A percentile compares a stretch with the other conserved stretches of the same genome.
These are phyloP conservation scores for Monopterus albus DNA, from an alignment of 2,113 vertebrate genomes.

Conservation along the genomic window DNA sequence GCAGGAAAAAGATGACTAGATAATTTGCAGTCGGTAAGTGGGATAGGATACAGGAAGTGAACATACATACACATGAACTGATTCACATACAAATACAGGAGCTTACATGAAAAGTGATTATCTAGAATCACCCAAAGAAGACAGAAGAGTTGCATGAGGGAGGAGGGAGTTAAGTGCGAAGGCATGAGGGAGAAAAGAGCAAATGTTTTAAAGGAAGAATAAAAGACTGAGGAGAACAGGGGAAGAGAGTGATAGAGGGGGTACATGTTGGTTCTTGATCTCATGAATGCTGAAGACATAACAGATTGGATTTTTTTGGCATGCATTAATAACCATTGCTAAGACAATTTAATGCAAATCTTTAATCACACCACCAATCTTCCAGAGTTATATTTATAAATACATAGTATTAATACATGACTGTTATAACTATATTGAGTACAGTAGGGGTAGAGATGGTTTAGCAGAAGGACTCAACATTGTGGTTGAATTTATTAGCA, in stretches of 20 bases:
- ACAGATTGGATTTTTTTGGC: slow-evolving; percentile 51
- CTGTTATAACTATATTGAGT: no score
- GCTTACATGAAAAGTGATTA: slow-evolving; percentile 69
- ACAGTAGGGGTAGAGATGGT: no score
- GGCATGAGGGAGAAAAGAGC: slow-evolving; percentile 32
- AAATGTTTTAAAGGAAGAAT: background rate
- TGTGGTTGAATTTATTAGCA: no score
- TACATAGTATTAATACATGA: no score
- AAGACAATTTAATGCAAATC: no score
- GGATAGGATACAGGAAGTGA: slow-evolving; percentile 23
- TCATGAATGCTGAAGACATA: slow-evolving; percentile 20
- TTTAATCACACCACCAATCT: no score
- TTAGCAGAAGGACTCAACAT: no score
- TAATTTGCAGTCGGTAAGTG: slow-evolving; percentile 16
- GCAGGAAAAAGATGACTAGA: slow-evolving; percentile 40
- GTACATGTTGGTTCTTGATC: slow-evolving; percentile 18
- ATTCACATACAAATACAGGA: slow-evolving; percentile 15
- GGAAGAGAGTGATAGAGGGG: background rate
- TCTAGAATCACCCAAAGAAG: slow-evolving; percentile 52
- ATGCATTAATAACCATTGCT: no score
- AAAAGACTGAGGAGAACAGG: background rate
- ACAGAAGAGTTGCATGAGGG: slow-evolving; percentile 28
- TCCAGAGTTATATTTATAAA: no score
- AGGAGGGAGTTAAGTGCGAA: slow-evolving; percentile 53
- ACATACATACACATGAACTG: background rate